These are phyloP conservation scores for Sinopyrophorus schimmeli DNA, from an alignment of 2,888 invertebrate species.

Conservation along the genomic window DNA sequence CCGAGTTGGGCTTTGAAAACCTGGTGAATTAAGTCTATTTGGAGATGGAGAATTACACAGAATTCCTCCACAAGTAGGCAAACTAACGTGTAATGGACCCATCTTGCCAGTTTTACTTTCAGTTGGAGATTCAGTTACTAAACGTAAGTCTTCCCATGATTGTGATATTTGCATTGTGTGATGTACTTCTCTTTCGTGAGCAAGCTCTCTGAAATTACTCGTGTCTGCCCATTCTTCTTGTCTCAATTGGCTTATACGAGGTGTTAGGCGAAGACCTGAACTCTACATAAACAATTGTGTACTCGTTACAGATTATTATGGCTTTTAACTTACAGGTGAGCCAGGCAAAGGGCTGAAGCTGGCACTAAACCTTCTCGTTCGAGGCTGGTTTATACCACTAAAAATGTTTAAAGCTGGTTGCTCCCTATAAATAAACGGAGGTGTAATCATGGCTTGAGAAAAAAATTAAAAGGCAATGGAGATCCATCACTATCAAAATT, in stretches of 20 bases:
- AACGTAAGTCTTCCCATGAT: constrained; percentile 88
- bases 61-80: constrained; percentile 51
- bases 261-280: constrained; percentile 60
- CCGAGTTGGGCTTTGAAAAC: constrained; percentile 70
- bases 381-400: constrained; percentile 66
- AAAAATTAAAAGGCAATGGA: too few relatives aligned
- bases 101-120: constrained; percentile 49
- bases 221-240: constrained; percentile 87
- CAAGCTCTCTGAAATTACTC: constrained; percentile 80
- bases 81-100: constrained; percentile 56
- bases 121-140: constrained; percentile 49
- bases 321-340: constrained; percentile 53
- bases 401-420: constrained; percentile 73
- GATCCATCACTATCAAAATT: too few relatives aligned
- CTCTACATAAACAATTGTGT: constrained; percentile 24
- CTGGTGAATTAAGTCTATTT: constrained; percentile 48
- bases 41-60: constrained; percentile 53
- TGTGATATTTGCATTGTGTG: constrained; percentile 93
- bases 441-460: too few relatives aligned
- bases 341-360: constrained; percentile 74
- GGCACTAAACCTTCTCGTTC: constrained; percentile 86
- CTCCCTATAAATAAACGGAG: constrained; percentile 71
- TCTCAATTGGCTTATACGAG: constrained; percentile 84
- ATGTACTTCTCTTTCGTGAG: constrained; percentile 89
- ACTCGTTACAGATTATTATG: neutral